Conservation (phyloP, 2,113 vertebrate species). For the Maccullochella peelii region DNA sequence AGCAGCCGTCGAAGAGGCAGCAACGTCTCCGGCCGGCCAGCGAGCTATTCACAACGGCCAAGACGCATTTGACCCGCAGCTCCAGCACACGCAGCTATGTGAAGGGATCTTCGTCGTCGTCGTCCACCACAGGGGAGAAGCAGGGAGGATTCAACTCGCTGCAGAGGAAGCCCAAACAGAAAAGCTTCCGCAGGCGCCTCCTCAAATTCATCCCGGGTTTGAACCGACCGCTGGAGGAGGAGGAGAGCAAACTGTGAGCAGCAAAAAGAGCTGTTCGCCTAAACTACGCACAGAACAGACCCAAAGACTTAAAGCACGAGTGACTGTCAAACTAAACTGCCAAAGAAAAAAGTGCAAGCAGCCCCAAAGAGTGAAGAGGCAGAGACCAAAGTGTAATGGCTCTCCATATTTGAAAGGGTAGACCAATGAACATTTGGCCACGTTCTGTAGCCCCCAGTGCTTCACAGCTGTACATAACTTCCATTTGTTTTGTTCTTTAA, state of each 20-base stretch:
- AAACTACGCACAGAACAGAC: neutral
- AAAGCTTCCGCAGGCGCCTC: slow-evolving; percentile 91
- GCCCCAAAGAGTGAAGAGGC: slow-evolving; percentile 41
- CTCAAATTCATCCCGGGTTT: slow-evolving; percentile 97
- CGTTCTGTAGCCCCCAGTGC: slow-evolving; percentile 16
- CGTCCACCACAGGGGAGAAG: slow-evolving; percentile 61
- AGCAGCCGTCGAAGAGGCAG: slow-evolving; percentile 30
- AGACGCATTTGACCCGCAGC: slow-evolving; percentile 82
- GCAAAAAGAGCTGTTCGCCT: neutral
- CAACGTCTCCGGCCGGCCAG: slow-evolving; percentile 76
- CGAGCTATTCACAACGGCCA: slow-evolving; percentile 81
- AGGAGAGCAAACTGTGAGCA: slow-evolving; percentile 93
- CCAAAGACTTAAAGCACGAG: slow-evolving; percentile 45
- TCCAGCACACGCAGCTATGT: slow-evolving; percentile 89
- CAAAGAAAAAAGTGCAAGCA: slow-evolving; percentile 47
- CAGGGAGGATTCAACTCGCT: slow-evolving; percentile 75
- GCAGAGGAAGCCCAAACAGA: slow-evolving; percentile 89
- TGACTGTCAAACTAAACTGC: slow-evolving; percentile 28
- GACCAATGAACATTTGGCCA: slow-evolving; percentile 40
- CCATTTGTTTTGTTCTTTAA: slow-evolving; percentile 65
- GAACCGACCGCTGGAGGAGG: slow-evolving; percentile 94
- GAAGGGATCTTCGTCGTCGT: slow-evolving; percentile 51
- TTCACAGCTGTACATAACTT: slow-evolving; percentile 71
- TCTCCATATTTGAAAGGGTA: slow-evolving; percentile 18
- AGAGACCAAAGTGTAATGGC: slow-evolving; percentile 61